Evolutionary conservation across 2,888 invertebrate species (phyloP).

Genomic region (Neria commutata): DNA sequence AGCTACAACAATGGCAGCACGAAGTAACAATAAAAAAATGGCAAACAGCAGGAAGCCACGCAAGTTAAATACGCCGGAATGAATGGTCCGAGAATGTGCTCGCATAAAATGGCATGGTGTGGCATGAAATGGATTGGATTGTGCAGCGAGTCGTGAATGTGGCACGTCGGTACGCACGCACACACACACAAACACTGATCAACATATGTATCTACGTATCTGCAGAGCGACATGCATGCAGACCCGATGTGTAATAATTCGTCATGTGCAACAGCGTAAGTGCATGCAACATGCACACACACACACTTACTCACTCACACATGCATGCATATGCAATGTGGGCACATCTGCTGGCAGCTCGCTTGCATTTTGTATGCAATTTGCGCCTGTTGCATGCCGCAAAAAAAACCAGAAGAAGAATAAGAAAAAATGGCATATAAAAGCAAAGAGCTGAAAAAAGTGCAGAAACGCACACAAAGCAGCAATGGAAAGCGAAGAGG

Average conservation of each 20-base stretch:
- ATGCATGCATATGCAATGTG: no score
- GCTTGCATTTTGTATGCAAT: slow-evolving; percentile 1
- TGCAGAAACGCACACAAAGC: no score
- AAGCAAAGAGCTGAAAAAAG: no score
- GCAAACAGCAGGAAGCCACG: slow-evolving; percentile 29
- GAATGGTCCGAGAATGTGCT: no score
- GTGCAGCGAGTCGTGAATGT: slow-evolving; percentile 21
- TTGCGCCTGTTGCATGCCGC: slow-evolving; percentile 2
- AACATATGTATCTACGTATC: no score
- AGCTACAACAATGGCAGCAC: background rate
- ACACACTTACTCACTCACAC: background rate
- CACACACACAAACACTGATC: background rate
- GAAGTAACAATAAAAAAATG: slow-evolving; percentile 23
- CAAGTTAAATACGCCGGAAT: slow-evolving; percentile 16
- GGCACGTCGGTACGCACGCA: background rate
- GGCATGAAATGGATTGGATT: slow-evolving; percentile 26
- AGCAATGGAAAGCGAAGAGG: no score
- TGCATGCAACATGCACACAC: background rate
- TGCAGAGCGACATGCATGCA: no score
- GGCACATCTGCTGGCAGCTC: background rate
- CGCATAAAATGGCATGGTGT: no score
- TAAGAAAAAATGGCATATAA: background rate
- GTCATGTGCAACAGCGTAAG: background rate
- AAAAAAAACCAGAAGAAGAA: background rate
- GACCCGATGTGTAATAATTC: background rate